phyloP scores from a whole-genome alignment of 2,888 invertebrate species.

The Steromphala cineraria region DNA sequence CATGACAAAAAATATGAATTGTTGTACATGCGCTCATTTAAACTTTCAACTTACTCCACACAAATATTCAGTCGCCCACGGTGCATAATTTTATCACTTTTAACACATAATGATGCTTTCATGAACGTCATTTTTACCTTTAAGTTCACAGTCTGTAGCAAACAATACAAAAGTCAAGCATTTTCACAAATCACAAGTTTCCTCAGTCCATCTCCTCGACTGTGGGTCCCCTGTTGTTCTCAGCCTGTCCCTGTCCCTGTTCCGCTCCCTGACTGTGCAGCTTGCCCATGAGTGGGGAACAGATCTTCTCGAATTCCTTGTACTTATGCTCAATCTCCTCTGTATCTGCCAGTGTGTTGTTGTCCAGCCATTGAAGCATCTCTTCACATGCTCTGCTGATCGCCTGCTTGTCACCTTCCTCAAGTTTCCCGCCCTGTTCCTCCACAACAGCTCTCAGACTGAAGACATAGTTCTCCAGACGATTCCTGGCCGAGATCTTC shows the following conservation, averaged over 20 bases:
- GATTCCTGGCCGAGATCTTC: slow-evolving; percentile 61
- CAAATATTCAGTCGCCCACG: no score
- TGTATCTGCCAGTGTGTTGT: slow-evolving; percentile 85
- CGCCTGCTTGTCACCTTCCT: slow-evolving; percentile 82
- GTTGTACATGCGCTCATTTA: no score
- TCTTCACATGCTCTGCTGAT: slow-evolving; percentile 79
- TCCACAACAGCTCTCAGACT: slow-evolving; percentile 79
- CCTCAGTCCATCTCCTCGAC: slow-evolving; percentile 80
- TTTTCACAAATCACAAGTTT: no score
- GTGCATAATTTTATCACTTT: no score
- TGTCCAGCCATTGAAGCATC: slow-evolving; percentile 87
- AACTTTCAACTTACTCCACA: no score
- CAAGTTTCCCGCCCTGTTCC: slow-evolving; percentile 77
- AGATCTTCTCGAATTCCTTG: slow-evolving; percentile 85
- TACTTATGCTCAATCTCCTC: slow-evolving; percentile 85
- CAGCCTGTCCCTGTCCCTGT: not conserved
- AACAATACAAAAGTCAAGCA: no score
- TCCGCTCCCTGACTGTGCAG: slow-evolving; percentile 51
- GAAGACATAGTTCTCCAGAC: slow-evolving; percentile 64
- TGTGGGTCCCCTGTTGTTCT: slow-evolving; percentile 75
- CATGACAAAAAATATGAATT: no score
- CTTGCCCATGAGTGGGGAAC: slow-evolving; percentile 85
- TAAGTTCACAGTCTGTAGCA: no score
- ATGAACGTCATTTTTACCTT: no score
- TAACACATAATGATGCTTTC: no score